Conservation (phyloP, 2,113 vertebrate genomes). For the Melanostigma gelatinosum region DNA sequence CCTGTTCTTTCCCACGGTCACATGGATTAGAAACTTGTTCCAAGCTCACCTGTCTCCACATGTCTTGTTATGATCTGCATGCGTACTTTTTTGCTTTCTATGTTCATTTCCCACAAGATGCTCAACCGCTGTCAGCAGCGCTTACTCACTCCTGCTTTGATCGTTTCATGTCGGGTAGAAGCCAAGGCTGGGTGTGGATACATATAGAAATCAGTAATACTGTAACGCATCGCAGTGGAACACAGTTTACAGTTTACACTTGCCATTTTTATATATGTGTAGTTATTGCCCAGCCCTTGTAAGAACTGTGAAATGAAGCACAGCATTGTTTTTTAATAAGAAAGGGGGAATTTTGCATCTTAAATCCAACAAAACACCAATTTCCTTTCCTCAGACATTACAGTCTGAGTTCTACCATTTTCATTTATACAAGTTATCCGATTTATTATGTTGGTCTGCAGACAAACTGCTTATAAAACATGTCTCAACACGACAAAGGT, state of each 20-base stretch:
- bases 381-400: not conserved
- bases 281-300: not conserved
- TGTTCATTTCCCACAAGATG: slow-evolving; percentile 11
- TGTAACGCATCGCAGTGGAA: not conserved
- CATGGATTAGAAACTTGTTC: slow-evolving; percentile 70
- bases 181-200: not conserved
- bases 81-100: slow-evolving; percentile 13
- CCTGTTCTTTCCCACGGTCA: slow-evolving; percentile 74
- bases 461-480: not conserved
- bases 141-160: slow-evolving; percentile 1
- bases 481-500: slow-evolving; percentile 5
- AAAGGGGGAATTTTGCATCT: not conserved
- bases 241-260: not conserved
- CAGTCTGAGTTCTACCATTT: not conserved
- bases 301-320: slow-evolving; percentile 23
- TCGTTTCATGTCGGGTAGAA: slow-evolving; percentile 8
- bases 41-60: slow-evolving; percentile 63
- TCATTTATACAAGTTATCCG: not conserved
- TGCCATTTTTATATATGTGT: not conserved
- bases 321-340: not conserved
- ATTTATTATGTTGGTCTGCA: not conserved
- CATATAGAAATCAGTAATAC: not conserved
- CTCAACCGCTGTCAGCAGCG: not conserved
- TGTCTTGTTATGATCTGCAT: slow-evolving; percentile 42
- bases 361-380: not conserved